Evolutionary conservation across 1,140 invertebrate genomes (phyloP).

Genomic region (Heliconius eleuchia): DNA sequence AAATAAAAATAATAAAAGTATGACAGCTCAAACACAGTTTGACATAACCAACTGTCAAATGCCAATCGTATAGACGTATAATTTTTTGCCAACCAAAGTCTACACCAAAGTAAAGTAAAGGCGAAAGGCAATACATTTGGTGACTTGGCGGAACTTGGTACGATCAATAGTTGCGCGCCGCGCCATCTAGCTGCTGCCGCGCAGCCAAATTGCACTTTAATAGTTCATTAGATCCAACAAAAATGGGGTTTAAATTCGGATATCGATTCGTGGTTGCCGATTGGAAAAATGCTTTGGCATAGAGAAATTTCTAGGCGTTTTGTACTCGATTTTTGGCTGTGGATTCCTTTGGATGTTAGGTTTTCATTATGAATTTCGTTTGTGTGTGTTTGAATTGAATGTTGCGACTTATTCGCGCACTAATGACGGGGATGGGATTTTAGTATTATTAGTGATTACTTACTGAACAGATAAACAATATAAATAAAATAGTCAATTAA

Average conservation of each 20-base stretch:
- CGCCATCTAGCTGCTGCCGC: constrained; percentile 74
- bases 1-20: not conserved
- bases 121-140: constrained; percentile 70
- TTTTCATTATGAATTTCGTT: too few relatives aligned
- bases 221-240: constrained; percentile 80
- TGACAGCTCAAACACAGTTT: not conserved
- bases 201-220: constrained; percentile 80
- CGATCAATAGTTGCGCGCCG: constrained; percentile 78
- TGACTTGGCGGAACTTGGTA: constrained; percentile 76
- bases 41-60: not conserved
- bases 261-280: constrained; percentile 69
- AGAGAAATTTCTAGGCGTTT: not conserved
- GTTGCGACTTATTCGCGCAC: too few relatives aligned
- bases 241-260: constrained; percentile 79
- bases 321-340: not conserved
- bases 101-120: not conserved
- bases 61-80: constrained; percentile 25
- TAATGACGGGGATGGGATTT: too few relatives aligned
- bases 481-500: too few relatives aligned
- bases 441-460: too few relatives aligned
- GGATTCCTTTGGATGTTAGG: not conserved
- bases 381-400: too few relatives aligned
- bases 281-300: constrained; percentile 34
- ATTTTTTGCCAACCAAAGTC: constrained; percentile 75
- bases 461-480: too few relatives aligned